Evolutionary conservation across 2,888 invertebrate genomes (phyloP).

Genomic region (Cantharis flavilabris): DNA sequence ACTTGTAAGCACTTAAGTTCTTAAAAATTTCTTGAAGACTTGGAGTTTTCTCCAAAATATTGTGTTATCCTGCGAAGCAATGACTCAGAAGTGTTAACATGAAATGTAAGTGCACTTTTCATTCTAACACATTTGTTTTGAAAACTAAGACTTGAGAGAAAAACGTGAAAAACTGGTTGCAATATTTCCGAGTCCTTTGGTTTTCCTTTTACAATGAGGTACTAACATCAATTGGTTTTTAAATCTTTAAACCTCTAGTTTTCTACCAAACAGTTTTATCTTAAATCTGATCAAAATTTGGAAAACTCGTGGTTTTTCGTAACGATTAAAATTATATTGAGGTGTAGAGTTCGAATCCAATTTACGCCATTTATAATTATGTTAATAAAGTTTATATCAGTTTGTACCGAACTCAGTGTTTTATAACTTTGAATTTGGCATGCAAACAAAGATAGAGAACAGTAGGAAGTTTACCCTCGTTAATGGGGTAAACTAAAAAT

Average conservation of each 20-base stretch:
- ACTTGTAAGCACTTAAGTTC: no score
- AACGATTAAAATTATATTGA: not conserved
- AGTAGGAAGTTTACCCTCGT: not conserved
- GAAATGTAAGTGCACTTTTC: not conserved
- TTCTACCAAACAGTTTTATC: not conserved
- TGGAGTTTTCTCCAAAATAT: no score
- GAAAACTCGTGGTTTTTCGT: not conserved
- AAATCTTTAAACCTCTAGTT: not conserved
- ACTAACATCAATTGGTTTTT: not conserved
- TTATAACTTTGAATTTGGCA: not conserved
- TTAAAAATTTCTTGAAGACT: no score
- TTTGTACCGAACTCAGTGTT: not conserved
- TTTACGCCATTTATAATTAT: not conserved
- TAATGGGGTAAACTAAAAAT: not conserved
- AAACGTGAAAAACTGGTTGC: not conserved
- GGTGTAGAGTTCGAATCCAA: not conserved
- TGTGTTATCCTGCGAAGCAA: not conserved
- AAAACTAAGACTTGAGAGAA: not conserved
- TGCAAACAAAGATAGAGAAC: not conserved
- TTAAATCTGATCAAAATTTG: not conserved
- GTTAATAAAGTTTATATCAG: not conserved
- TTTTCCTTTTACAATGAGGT: not conserved
- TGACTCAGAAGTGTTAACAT: not conserved
- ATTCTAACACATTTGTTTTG: not conserved
- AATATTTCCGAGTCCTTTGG: not conserved